Percentiles rank a stretch among this genome's conserved stretches.
Evolutionary conservation across 2,113 vertebrate species (phyloP).

Genomic region (Cairina moschata): DNA sequence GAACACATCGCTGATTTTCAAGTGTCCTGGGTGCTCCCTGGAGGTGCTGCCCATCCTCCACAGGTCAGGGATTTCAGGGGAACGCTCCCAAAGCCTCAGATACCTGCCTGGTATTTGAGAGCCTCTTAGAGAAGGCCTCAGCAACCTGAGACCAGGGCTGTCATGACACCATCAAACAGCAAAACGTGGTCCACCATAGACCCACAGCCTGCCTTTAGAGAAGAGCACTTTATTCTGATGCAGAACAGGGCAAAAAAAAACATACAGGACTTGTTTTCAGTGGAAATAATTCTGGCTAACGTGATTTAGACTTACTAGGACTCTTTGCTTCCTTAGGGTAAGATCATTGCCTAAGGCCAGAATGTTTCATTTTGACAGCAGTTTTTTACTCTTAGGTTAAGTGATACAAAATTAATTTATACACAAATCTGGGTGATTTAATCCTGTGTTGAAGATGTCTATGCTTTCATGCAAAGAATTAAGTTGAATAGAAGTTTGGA

Average conservation of each 20-base stretch:
- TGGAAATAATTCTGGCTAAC: not conserved
- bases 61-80: rapidly evolving
- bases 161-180: not conserved
- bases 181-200: not conserved
- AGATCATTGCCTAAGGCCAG: not conserved
- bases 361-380: not conserved
- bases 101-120: not conserved
- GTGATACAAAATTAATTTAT: not conserved
- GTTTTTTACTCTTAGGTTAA: not conserved
- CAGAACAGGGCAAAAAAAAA: not conserved
- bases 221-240: not conserved
- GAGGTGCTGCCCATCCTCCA: not conserved
- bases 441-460: not conserved
- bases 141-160: not conserved
- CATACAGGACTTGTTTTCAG: not conserved
- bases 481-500: not conserved
- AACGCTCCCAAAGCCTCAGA: not conserved
- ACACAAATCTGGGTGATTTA: not conserved
- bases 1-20: not conserved
- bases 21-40: not conserved
- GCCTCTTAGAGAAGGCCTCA: not conserved
- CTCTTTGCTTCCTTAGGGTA: not conserved
- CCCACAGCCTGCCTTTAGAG: not conserved
- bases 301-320: not conserved
- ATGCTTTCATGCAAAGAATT: not conserved